Evolutionary conservation across 2,113 vertebrate genomes (phyloP), one percentile per base, ranked within the genome.

Genomic region (Lamprotornis superbus): DNA sequence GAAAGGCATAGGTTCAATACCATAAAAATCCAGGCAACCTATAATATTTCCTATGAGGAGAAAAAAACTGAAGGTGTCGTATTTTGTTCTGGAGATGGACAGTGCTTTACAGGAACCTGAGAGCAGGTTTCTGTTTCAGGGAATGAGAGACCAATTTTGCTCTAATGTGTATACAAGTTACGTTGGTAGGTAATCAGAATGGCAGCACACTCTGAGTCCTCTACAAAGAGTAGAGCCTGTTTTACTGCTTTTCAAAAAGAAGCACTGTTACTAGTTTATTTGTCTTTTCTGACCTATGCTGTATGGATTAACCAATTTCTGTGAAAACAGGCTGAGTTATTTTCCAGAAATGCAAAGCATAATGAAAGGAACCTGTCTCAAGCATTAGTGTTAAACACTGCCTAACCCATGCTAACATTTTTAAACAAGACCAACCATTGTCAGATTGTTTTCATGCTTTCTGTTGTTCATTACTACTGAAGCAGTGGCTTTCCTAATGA

Each of bases 281-380:
- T 49, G 17, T 63, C 35, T 76, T 77, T 83, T 69, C 67, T 83
- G 46, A 19, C 18, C 52, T 70, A 2, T 39, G 22, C 39, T 87
- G 24, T 46, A 83, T 42, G 31, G 59, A 67, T 68, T 52, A 74
- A 77, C 9, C 12, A 77, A 94, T 94, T 96, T 92, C 69, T 90
- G 77, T 79, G 90, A 87, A 89, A 94, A 93, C 52, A 92, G 70
- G 67, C 87, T 90, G 53, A 84, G 30, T 60, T 64, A 7, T 88
- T 96, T 94, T 89, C 86, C 92, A 97, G 91, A 97, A 95, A 93
- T 63, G 57, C 64, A 95, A 96, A 86, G 56, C 39, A 79, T 71
- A 91, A 86, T 70, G 80, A 69, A 95, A 90, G 39, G 71, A 89
- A 83, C 79, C 47, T 70, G 21, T 89, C 57, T 56, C 79, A 83